Evolutionary conservation across 2,113 vertebrate species (phyloP).

Genomic region (Perognathus longimembris): DNA sequence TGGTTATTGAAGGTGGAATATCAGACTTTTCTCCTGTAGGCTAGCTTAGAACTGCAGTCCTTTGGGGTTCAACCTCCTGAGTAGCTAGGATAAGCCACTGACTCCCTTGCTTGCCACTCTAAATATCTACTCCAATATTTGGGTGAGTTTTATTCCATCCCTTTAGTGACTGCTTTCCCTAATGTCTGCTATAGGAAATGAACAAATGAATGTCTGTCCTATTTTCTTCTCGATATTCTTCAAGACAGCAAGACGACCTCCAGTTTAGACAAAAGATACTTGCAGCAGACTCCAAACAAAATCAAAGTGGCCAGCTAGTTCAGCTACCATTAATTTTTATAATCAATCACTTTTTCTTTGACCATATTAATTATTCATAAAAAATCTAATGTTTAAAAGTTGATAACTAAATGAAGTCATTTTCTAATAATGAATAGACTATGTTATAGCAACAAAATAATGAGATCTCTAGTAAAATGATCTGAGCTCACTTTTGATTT

Average conservation of each 20-base stretch:
- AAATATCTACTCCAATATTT: neutral
- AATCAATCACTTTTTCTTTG: neutral
- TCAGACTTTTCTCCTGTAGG: too few species aligned
- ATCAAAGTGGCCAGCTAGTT: neutral
- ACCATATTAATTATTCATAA: neutral
- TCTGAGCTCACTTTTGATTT: neutral
- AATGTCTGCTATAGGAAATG: neutral
- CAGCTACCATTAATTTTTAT: constrained; percentile 33
- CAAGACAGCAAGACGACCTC: neutral
- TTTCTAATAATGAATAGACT: constrained; percentile 7
- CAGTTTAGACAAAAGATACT: neutral
- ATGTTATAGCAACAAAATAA: constrained; percentile 6
- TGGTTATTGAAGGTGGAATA: too few species aligned
- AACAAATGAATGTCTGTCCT: neutral
- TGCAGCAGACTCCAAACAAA: neutral
- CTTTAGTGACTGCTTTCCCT: neutral
- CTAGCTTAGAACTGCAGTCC: too few species aligned
- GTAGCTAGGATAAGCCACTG: too few species aligned
- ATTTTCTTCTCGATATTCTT: neutral
- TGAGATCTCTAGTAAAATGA: neutral
- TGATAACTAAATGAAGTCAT: neutral
- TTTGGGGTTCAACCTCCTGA: too few species aligned
- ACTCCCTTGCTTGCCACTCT: neutral
- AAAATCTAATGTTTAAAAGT: neutral
- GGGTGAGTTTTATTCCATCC: neutral